Conservation (phyloP, 2,113 vertebrate genomes). For the Formicarius rufipectus region DNA sequence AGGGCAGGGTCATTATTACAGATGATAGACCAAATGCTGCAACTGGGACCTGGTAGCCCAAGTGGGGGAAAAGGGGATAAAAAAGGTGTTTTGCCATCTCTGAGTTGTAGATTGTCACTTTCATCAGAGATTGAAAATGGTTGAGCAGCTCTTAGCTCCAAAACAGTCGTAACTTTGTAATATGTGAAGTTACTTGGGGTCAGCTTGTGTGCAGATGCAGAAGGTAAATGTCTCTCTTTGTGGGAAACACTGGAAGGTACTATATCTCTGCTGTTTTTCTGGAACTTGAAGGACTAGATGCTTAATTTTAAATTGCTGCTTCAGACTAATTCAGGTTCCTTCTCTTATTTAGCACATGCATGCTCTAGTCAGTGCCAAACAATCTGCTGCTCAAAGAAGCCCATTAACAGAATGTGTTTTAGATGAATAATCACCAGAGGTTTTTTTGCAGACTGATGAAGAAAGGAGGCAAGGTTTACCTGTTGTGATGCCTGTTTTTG, state of each 20-base stretch:
- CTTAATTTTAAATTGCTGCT: not conserved
- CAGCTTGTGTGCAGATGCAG: not conserved
- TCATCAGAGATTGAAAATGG: not conserved
- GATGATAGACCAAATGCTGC: not conserved
- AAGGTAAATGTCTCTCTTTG: not conserved
- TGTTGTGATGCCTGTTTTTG: slow-evolving; percentile 97
- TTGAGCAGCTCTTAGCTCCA: not conserved
- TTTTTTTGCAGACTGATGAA: slow-evolving; percentile 88
- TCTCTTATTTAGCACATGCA: not conserved
- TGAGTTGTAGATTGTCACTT: not conserved
- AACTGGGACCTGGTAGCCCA: not conserved
- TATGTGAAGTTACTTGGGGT: not conserved
- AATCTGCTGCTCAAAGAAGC: not conserved
- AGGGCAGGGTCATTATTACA: not conserved
- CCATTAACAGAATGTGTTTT: not conserved
- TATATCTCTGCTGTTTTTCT: not conserved
- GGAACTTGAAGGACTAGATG: not conserved
- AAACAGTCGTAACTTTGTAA: not conserved
- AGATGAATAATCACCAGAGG: not conserved
- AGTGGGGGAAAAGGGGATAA: not conserved
- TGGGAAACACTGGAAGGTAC: not conserved
- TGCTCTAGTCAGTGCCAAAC: not conserved
- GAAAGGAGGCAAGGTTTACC: slow-evolving; percentile 91
- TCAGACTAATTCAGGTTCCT: not conserved
- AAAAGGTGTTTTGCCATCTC: not conserved